Evolutionary conservation across 2,888 invertebrate species (phyloP).

Genomic region (Apamea sordens): DNA sequence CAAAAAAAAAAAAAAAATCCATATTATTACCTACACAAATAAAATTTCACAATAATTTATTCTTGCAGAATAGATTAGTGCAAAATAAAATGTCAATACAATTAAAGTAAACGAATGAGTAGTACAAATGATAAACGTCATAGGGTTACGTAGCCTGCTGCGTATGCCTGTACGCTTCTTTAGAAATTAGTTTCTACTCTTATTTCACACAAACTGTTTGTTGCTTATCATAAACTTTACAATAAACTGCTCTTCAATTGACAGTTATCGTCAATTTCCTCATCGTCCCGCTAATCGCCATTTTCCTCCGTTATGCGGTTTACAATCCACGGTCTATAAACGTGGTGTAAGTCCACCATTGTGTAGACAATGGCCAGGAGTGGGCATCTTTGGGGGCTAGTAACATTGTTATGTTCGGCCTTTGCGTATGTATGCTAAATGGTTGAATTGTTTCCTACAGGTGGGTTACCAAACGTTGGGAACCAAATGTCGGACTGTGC

Average conservation of each 20-base stretch:
- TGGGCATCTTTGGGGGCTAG: constrained; percentile 65
- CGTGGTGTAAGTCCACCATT: constrained; percentile 50
- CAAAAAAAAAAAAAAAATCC: not conserved
- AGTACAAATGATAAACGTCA: not conserved
- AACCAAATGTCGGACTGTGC: constrained; percentile 55
- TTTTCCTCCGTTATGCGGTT: constrained; percentile 51
- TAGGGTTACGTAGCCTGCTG: no score
- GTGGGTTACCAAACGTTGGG: constrained; percentile 72
- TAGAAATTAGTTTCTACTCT: not conserved
- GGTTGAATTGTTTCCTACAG: constrained; percentile 82
- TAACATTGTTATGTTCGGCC: constrained; percentile 67
- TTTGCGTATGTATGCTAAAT: constrained; percentile 87
- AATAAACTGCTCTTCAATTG: constrained; percentile 27
- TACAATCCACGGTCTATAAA: constrained; percentile 56
- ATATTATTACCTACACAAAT: not conserved
- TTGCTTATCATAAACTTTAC: constrained; percentile 2
- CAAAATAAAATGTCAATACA: not conserved
- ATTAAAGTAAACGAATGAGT: not conserved
- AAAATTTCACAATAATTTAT: not conserved
- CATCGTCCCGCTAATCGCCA: constrained; percentile 51
- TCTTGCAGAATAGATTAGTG: not conserved
- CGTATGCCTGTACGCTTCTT: not conserved
- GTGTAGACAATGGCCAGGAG: constrained; percentile 59
- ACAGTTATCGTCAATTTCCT: constrained; percentile 42
- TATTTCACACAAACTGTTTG: not conserved